Evolutionary conservation across 2,113 vertebrate genomes (phyloP).

Genomic region (Narcine bancroftii): DNA sequence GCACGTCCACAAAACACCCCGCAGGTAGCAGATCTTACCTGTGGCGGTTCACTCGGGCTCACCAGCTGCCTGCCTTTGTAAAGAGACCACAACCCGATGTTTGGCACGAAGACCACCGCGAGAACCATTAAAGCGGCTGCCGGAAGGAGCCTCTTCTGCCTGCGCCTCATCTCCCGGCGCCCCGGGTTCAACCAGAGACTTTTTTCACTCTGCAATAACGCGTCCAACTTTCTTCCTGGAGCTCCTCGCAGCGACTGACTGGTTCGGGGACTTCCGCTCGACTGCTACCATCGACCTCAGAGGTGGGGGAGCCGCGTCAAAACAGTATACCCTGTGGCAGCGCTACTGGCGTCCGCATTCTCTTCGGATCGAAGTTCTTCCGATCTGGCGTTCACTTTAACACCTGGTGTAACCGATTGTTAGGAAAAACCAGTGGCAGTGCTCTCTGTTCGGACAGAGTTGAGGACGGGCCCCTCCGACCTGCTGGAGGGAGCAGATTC

Average conservation of each 20-base stretch:
- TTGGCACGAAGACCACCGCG: constrained; percentile 82
- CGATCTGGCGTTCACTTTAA: fast-evolving
- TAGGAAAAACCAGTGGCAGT: not conserved
- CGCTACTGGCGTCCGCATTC: not conserved
- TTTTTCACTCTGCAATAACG: not conserved
- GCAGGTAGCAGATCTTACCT: constrained; percentile 43
- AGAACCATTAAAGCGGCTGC: constrained; percentile 69
- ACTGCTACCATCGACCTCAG: not conserved
- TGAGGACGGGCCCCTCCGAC: not conserved
- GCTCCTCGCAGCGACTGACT: constrained; percentile 17
- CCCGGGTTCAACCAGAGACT: not conserved
- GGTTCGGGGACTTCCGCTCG: constrained; percentile 12
- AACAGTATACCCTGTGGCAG: no score
- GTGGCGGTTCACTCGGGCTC: constrained; percentile 53
- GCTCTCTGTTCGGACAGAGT: not conserved
- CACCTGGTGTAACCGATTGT: not conserved
- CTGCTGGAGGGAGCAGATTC: not conserved
- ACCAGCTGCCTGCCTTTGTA: constrained; percentile 78
- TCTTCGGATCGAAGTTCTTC: no score
- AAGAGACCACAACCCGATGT: constrained; percentile 86
- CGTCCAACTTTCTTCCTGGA: constrained; percentile 18
- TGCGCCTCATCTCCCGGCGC: constrained; percentile 69
- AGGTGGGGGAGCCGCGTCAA: not conserved
- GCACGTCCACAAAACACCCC: not conserved
- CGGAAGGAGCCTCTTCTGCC: constrained; percentile 84